Percentiles rank a stretch among this genome's conserved stretches.
These are phyloP conservation scores for Akabosia matsudoensis DNA, from an alignment of 1,140 invertebrate genomes.

Conservation along the genomic window DNA sequence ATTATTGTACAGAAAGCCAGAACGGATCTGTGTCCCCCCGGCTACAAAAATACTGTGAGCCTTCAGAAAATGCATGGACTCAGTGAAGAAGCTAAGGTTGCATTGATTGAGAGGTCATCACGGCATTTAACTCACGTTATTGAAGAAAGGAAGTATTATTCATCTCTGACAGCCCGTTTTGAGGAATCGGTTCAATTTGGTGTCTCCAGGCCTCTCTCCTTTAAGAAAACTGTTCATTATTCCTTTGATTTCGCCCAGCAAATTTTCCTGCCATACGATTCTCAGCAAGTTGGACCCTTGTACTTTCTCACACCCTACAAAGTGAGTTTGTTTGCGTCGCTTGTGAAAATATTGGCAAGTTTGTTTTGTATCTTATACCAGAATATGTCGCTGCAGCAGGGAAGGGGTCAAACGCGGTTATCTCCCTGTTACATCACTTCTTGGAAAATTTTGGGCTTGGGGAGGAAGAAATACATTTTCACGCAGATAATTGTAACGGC, in stretches of 20 bases:
- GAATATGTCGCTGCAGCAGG: neutral
- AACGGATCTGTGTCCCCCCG: neutral
- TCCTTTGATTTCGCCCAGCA: slow-evolving; percentile 32
- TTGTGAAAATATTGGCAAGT: slow-evolving; percentile 12
- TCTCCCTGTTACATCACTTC: slow-evolving; percentile 31
- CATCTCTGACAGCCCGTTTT: neutral
- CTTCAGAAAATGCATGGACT: neutral
- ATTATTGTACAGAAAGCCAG: neutral
- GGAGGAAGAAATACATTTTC: neutral
- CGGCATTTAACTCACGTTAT: neutral
- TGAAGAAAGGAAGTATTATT: neutral
- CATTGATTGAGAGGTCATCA: neutral
- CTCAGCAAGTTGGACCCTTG: slow-evolving; percentile 24
- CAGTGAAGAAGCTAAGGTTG: neutral
- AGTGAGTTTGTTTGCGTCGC: slow-evolving; percentile 10
- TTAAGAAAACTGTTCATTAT: neutral
- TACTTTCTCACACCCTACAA: slow-evolving; percentile 22
- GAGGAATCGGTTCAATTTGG: neutral
- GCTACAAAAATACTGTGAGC: neutral
- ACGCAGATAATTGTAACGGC: slow-evolving; percentile 26
- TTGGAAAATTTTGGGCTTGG: slow-evolving; percentile 19
- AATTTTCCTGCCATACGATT: slow-evolving; percentile 11
- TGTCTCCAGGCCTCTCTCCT: neutral
- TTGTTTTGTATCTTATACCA: slow-evolving; percentile 26
- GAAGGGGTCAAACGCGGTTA: slow-evolving; percentile 22